Conservation (phyloP, 92 coral and sea anemone genomes). For the Parazoanthus darwini region DNA sequence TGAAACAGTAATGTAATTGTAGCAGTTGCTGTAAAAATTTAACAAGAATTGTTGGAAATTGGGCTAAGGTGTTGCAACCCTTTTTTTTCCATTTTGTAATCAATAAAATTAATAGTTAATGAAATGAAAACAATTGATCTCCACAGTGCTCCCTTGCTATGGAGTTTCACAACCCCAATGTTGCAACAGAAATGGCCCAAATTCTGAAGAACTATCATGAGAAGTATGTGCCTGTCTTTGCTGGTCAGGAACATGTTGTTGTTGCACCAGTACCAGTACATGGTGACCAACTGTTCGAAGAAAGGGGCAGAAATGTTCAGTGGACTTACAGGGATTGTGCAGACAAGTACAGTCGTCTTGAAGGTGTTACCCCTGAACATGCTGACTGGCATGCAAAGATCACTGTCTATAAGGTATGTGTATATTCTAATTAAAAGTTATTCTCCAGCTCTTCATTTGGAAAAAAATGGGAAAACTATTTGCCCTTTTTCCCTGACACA, state of each 20-base stretch:
- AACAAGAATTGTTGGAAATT: too few relatives aligned
- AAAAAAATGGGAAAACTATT: too few relatives aligned
- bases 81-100: too few relatives aligned
- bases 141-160: constrained; percentile 31
- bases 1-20: too few relatives aligned
- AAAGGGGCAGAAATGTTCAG: background rate
- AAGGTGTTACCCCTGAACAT: background rate
- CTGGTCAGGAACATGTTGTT: background rate
- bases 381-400: background rate
- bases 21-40: too few relatives aligned
- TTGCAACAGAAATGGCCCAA: constrained; percentile 46
- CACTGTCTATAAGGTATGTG: background rate
- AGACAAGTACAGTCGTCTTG: background rate
- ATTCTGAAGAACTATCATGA: constrained; percentile 10
- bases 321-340: background rate
- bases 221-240: background rate
- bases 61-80: too few relatives aligned
- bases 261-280: background rate
- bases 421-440: too few relatives aligned
- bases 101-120: too few relatives aligned
- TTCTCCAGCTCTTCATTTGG: too few relatives aligned
- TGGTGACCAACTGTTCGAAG: background rate
- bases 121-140: background rate
- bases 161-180: constrained; percentile 40
- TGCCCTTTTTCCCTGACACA: too few relatives aligned